A percentile compares a stretch with the other conserved stretches of the same genome.
Conservation (phyloP, 2,888 invertebrate species). For the Amphipyra tragopoginis region DNA sequence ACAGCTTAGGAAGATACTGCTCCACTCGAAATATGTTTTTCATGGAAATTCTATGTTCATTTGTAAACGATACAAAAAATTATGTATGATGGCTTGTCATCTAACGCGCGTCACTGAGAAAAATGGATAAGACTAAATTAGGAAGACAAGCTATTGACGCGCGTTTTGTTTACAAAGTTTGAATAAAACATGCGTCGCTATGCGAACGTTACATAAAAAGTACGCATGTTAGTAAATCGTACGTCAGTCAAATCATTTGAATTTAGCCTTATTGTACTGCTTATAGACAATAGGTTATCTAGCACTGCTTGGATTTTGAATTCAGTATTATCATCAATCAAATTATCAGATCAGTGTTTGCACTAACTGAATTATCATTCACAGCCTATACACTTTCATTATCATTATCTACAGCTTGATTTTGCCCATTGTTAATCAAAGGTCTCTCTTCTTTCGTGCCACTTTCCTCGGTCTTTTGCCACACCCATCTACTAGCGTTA, state of each 20-base stretch:
- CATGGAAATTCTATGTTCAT: slow-evolving; percentile 16
- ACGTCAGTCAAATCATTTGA: slow-evolving; percentile 44
- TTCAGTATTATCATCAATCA: not conserved
- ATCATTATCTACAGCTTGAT: too few relatives aligned
- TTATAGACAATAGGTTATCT: not conserved
- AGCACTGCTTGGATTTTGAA: not conserved
- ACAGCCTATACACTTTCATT: too few relatives aligned
- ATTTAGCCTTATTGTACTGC: slow-evolving; percentile 23
- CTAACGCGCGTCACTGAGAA: slow-evolving; percentile 18
- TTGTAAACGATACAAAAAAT: slow-evolving; percentile 9
- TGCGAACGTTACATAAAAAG: slow-evolving; percentile 41
- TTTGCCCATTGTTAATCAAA: too few relatives aligned
- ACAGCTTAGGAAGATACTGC: not conserved
- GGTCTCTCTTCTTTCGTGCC: too few relatives aligned
- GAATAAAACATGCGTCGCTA: slow-evolving; percentile 42
- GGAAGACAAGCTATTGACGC: slow-evolving; percentile 35
- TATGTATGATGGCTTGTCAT: slow-evolving; percentile 5
- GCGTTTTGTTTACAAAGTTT: slow-evolving; percentile 9
- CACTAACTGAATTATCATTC: not conserved
- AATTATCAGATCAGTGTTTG: not conserved
- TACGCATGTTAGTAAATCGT: slow-evolving; percentile 26
- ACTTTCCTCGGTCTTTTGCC: too few relatives aligned
- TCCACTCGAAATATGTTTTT: slow-evolving; percentile 22
- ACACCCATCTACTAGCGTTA: too few relatives aligned
- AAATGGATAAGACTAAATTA: slow-evolving; percentile 25